Evolutionary conservation across 2,113 vertebrate species (phyloP).

Genomic region (Egretta garzetta): DNA sequence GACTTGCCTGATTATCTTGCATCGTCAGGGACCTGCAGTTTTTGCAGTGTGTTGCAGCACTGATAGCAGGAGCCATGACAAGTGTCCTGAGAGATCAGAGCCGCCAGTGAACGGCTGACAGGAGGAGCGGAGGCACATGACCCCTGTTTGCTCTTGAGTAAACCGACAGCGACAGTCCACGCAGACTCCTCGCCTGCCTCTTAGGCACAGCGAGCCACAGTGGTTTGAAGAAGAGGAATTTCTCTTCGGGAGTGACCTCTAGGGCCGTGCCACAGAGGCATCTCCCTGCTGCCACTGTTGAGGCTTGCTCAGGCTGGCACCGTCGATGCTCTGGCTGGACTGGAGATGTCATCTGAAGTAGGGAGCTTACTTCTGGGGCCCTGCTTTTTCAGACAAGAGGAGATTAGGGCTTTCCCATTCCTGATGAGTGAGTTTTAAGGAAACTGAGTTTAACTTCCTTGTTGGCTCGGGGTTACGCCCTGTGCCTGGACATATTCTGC

Average conservation of each 20-base stretch:
- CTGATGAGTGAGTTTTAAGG: neutral
- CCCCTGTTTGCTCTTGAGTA: neutral
- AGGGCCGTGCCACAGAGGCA: neutral
- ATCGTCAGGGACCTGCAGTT: neutral
- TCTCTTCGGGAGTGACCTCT: neutral
- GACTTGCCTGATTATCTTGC: neutral
- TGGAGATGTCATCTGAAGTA: neutral
- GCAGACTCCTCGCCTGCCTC: neutral
- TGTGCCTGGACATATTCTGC: neutral
- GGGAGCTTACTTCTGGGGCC: neutral
- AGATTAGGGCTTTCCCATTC: neutral
- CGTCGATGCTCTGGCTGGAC: neutral
- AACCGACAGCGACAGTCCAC: fast-evolving
- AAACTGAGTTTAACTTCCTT: neutral
- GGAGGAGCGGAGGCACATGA: neutral
- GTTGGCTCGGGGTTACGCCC: neutral
- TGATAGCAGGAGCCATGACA: neutral
- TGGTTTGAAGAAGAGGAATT: neutral
- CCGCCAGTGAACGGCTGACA: fast-evolving
- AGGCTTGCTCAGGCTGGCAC: neutral
- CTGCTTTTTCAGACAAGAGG: neutral
- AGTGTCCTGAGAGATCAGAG: neutral
- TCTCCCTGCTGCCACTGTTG: neutral
- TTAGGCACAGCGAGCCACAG: fast-evolving
- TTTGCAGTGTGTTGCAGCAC: neutral